A percentile compares a stretch with the other conserved stretches of the same genome.
These are phyloP conservation scores for Nerophis ophidion DNA, from an alignment of 2,113 vertebrate genomes.

Conservation along the genomic window DNA sequence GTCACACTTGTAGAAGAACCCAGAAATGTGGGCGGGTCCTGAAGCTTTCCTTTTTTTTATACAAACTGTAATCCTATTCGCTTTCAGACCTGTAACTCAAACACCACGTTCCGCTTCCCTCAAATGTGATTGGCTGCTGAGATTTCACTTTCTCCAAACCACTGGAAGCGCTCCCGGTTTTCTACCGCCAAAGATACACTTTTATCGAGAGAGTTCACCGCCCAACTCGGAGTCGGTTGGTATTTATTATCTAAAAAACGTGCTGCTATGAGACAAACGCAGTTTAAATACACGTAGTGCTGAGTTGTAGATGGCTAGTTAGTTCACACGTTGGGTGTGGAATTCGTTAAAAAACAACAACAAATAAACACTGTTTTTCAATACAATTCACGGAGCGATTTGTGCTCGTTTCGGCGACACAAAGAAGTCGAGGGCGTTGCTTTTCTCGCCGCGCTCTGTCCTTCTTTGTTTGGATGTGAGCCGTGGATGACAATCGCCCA, in stretches of 20 bases:
- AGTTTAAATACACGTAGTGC: neutral
- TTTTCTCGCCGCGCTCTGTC: neutral
- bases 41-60: neutral
- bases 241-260: neutral
- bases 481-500: conserved; percentile 53
- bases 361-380: too few relatives aligned
- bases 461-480: conserved; percentile 46
- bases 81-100: conserved; percentile 4
- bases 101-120: neutral
- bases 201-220: conserved; percentile 23
- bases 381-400: too few relatives aligned
- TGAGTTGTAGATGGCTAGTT: neutral
- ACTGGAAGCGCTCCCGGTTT: conserved; percentile 27
- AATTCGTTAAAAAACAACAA: too few relatives aligned
- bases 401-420: too few relatives aligned
- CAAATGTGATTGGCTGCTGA: conserved; percentile 4
- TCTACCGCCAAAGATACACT: conserved; percentile 23
- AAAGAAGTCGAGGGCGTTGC: neutral
- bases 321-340: too few relatives aligned
- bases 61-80: conserved; percentile 3
- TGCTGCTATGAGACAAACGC: neutral
- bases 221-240: neutral
- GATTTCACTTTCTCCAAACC: conserved; percentile 9
- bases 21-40: conserved; percentile 1
- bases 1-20: conserved; percentile 16